Evolutionary conservation across 2,113 vertebrate species (phyloP), one percentile per base, ranked within the genome.

Genomic region (Phainopepla nitens): DNA sequence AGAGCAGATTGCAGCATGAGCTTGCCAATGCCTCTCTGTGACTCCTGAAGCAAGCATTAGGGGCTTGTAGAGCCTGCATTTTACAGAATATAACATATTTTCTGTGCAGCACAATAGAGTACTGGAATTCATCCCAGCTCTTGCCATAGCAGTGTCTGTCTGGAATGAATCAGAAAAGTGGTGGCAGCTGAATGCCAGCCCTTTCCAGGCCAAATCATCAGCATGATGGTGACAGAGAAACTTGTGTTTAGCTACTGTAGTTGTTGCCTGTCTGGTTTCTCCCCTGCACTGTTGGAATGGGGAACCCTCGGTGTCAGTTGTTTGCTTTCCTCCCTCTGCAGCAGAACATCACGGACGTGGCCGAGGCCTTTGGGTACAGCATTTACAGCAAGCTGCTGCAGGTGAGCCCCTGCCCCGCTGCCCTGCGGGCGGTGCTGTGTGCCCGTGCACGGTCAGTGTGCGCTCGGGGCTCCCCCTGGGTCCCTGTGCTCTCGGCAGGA

Each of bases 301-400:
- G 45, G 23, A 60, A 2, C 5, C 47, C 44, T 45, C 7, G 24
- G 44, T 9, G 16, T 51, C 2, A 1, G 17, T 10, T 21, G 17
- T 83, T 93, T 81, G 29, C 47, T 44, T 75, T 87, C 39, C 85
- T 76, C 56, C 33, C 83, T 65, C 79, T 96, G 47, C 95, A 99
- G 99, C 97, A 98, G 96, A 99, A 98, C 65, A 72, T 99, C 69
- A 98, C 97, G 0, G 69, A 92, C 0, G 99, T 98, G 10, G 98
- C 98, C 9, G 90, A 96, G 28, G 90, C 98, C 71, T 98, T 99
- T 51, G 99, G 99, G 68, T 99, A 99, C 97, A 98, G 31, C 41
- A 97, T 97, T 66, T 99, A 99, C 92, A 98, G 98, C 94, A 97
- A 97, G 80, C 98, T 99, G 22, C 76, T 99, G 36, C 97, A 97